These are phyloP conservation scores for Parnassius smintheus DNA, from an alignment of 2,888 invertebrate genomes.

Conservation along the genomic window DNA sequence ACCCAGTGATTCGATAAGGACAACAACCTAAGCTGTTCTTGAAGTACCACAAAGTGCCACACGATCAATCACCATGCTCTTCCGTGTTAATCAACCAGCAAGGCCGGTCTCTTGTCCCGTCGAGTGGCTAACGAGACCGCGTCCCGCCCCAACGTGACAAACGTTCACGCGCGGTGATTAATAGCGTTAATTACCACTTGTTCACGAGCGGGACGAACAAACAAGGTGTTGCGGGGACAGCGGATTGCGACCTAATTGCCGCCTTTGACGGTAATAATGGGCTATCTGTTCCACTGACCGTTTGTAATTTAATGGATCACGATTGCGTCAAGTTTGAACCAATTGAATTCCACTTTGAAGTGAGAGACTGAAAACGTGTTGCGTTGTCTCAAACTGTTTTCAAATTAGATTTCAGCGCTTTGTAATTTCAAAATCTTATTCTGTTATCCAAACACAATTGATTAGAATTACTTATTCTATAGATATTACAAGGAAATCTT, in stretches of 20 bases:
- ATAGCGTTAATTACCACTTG: conserved; percentile 15
- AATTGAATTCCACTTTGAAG: no score
- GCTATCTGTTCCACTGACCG: conserved; percentile 2
- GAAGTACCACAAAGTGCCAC: background rate
- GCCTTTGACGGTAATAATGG: conserved; percentile 9
- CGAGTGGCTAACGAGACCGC: conserved; percentile 2
- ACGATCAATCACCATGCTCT: background rate
- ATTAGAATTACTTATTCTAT: no score
- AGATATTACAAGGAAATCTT: no score
- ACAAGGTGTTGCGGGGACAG: conserved; percentile 11
- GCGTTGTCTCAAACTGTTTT: no score
- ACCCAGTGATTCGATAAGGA: no score
- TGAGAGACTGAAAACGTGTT: no score
- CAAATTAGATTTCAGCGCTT: no score
- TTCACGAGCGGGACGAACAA: conserved; percentile 18
- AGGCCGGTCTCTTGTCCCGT: background rate
- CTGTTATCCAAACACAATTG: no score
- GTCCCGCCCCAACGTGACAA: conserved; percentile 8
- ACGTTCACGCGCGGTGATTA: conserved; percentile 14
- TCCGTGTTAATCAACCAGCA: background rate
- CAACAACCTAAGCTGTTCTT: no score
- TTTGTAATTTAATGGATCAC: conserved; percentile 2
- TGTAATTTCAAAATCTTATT: no score
- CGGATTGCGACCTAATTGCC: background rate
- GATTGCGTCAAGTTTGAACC: background rate